phyloP scores from a whole-genome alignment of 1,140 invertebrate genomes.

The Drosophila nigrodunni region DNA sequence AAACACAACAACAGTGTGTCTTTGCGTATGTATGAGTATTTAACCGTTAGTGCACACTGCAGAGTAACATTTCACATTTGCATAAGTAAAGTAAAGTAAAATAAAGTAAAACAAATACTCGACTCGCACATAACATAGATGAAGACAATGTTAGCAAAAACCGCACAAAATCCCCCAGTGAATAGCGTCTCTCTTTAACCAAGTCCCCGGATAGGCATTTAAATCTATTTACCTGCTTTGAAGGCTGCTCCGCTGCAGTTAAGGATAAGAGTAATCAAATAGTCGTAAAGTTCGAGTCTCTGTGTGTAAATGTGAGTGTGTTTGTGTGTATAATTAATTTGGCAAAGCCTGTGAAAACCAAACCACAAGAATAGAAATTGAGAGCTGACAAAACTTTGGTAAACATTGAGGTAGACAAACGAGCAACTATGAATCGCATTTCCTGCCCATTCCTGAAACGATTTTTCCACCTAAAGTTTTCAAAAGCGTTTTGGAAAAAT shows the following conservation, averaged over 20 bases:
- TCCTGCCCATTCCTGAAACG: constrained; percentile 16
- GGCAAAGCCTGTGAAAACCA: constrained; percentile 45
- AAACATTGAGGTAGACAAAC: constrained; percentile 36
- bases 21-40: constrained; percentile 19
- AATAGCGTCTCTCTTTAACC: constrained; percentile 21
- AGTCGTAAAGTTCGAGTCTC: constrained; percentile 49
- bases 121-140: constrained; percentile 6
- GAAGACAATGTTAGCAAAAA: constrained; percentile 36
- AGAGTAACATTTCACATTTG: constrained; percentile 61
- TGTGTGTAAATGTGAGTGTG: too few relatives aligned
- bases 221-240: constrained; percentile 66
- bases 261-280: constrained; percentile 53
- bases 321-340: constrained; percentile 52
- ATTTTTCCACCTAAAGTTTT: neutral
- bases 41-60: constrained; percentile 45
- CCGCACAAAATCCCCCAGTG: constrained; percentile 16
- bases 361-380: constrained; percentile 52
- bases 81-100: constrained; percentile 73
- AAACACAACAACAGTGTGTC: constrained; percentile 39
- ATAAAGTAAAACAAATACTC: constrained; percentile 60
- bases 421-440: constrained; percentile 25
- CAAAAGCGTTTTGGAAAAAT: neutral
- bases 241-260: constrained; percentile 18
- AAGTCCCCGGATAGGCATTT: constrained; percentile 51
- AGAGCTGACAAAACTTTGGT: constrained; percentile 42